Conservation (phyloP, 2,797 vertebrate genomes). For the Phaenicophaeus curvirostris region DNA sequence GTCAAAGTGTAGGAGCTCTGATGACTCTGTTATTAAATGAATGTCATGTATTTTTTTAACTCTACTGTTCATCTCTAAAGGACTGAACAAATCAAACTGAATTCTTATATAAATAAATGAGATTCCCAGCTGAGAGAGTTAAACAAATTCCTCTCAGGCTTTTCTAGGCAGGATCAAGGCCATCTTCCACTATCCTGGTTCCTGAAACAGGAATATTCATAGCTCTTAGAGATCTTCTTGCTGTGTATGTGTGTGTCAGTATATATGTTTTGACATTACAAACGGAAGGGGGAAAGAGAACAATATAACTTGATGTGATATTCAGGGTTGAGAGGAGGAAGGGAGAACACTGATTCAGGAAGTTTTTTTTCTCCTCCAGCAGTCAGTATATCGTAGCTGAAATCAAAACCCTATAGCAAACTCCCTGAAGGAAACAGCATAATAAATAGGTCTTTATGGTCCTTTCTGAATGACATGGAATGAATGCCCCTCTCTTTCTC, state of each 20-base stretch:
- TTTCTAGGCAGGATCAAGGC: neutral
- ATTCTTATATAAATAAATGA: slow-evolving; percentile 33
- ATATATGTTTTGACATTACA: neutral
- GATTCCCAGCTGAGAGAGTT: neutral
- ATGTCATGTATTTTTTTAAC: neutral
- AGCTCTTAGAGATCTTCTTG: neutral
- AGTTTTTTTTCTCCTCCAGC: slow-evolving; percentile 44
- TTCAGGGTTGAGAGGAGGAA: slow-evolving; percentile 13
- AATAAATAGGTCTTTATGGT: slow-evolving; percentile 74
- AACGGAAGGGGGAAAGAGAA: neutral
- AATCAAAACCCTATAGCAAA: slow-evolving; percentile 66
- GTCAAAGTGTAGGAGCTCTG: neutral
- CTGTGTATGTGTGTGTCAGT: neutral
- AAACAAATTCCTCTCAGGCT: slow-evolving; percentile 2
- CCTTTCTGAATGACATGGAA: slow-evolving; percentile 63
- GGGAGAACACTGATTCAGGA: slow-evolving; percentile 28
- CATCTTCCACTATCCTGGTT: neutral
- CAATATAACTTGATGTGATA: slow-evolving; percentile 23
- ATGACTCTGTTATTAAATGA: neutral
- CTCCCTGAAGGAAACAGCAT: slow-evolving; percentile 62
- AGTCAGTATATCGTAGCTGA: slow-evolving; percentile 62
- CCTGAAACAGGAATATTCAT: neutral
- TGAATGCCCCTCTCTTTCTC: slow-evolving; percentile 57
- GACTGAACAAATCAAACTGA: slow-evolving; percentile 1
- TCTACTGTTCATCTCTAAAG: neutral